These are phyloP conservation scores for Galeopterus variegatus DNA, from an alignment of 2,113 vertebrate species.

Conservation along the genomic window DNA sequence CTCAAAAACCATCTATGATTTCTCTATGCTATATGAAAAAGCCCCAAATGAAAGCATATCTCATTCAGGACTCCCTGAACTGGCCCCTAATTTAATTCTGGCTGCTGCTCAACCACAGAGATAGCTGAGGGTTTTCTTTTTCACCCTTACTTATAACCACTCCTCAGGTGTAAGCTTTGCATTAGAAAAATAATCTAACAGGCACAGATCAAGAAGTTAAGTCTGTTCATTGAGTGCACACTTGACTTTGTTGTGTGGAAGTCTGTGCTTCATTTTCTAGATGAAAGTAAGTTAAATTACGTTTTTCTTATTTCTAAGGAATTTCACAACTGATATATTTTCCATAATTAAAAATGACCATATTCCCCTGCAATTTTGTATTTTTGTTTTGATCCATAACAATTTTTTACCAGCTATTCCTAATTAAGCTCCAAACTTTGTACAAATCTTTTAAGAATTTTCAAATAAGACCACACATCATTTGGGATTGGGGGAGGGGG, in stretches of 20 bases:
- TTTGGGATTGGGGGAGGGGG: not conserved
- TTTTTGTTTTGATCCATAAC: not conserved
- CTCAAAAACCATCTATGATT: not conserved
- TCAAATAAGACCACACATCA: not conserved
- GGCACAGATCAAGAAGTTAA: not conserved
- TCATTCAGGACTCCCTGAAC: not conserved
- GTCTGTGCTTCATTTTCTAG: conserved; percentile 52
- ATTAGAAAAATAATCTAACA: not conserved
- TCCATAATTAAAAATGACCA: not conserved
- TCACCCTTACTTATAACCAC: not conserved
- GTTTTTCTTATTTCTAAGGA: conserved; percentile 41
- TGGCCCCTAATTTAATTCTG: not conserved
- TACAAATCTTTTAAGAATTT: conserved; percentile 6
- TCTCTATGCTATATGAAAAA: not conserved
- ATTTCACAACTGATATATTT: not conserved
- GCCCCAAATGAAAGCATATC: not conserved
- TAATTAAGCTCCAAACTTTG: conserved; percentile 4
- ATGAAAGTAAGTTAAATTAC: conserved; percentile 10
- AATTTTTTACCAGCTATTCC: conserved; percentile 24
- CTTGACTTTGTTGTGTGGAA: not conserved
- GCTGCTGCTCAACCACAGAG: not conserved
- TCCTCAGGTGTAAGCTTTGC: not conserved
- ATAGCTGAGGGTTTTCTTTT: not conserved
- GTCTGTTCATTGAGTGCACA: not conserved
- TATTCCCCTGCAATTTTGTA: not conserved